Percentiles rank a stretch among this genome's conserved stretches.
Conservation (phyloP, 2,888 invertebrate species). For the Macroteleia sp. region DNA sequence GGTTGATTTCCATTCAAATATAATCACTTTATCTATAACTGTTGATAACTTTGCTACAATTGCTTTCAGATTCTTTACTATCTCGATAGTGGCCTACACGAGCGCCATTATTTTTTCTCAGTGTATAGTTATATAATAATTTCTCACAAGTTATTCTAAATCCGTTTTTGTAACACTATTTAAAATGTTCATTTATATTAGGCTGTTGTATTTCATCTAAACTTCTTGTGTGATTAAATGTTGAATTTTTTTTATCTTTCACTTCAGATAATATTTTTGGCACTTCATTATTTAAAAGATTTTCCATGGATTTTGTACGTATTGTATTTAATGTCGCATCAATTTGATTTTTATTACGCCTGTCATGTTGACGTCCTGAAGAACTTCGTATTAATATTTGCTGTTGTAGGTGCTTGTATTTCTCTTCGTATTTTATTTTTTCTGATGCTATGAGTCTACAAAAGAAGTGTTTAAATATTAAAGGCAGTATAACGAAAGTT, state of each 20-base stretch:
- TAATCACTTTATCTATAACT: too few relatives aligned
- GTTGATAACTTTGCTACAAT: too few relatives aligned
- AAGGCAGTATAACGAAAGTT: too few relatives aligned
- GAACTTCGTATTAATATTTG: constrained; percentile 86
- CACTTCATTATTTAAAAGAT: constrained; percentile 86
- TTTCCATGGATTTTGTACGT: constrained; percentile 88
- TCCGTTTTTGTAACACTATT: not conserved
- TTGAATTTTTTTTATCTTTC: not conserved
- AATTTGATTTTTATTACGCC: constrained; percentile 85
- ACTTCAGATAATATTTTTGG: constrained; percentile 8
- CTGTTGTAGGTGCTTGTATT: constrained; percentile 88
- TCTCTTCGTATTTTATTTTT: constrained; percentile 86
- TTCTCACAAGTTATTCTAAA: too few relatives aligned
- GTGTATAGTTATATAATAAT: too few relatives aligned
- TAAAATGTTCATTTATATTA: constrained; percentile 1
- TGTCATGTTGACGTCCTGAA: constrained; percentile 86
- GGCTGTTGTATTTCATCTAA: constrained; percentile 16
- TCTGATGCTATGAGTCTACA: constrained; percentile 87
- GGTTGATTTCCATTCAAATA: too few relatives aligned
- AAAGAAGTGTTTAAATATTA: not conserved
- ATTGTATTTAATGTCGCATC: constrained; percentile 86
- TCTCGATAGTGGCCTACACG: too few relatives aligned
- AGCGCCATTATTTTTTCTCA: too few relatives aligned
- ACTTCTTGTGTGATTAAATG: constrained; percentile 1
- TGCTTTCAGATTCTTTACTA: too few relatives aligned